A percentile compares a stretch with the other conserved stretches of the same genome.
These are phyloP conservation scores for Cacoxenus indagator DNA, from an alignment of 2,888 invertebrate genomes.

Conservation along the genomic window DNA sequence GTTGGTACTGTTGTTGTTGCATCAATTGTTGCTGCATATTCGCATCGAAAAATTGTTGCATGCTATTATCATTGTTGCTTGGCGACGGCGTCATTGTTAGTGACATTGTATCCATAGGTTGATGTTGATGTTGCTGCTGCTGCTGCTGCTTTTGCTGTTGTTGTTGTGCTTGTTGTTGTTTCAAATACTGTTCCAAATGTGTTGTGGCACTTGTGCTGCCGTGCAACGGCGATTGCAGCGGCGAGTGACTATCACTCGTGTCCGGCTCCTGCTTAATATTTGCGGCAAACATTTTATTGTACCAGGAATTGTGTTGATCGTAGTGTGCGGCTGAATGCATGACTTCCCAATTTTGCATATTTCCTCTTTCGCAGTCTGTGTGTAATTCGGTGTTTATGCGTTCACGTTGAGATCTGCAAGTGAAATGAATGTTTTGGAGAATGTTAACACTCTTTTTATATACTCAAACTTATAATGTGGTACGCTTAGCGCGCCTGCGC, in stretches of 20 bases:
- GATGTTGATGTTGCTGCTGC: conserved; percentile 48
- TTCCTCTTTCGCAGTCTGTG: conserved; percentile 30
- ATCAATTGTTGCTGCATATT: conserved; percentile 55
- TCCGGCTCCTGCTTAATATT: conserved; percentile 67
- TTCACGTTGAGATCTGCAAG: conserved; percentile 36
- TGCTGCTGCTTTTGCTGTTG: conserved; percentile 51
- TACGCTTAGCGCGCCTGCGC: conserved; percentile 62
- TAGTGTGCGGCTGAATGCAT: conserved; percentile 64
- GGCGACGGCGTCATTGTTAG: conserved; percentile 65
- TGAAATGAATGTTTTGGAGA: conserved; percentile 14
- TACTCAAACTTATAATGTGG: conserved; percentile 10
- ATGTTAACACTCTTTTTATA: neutral
- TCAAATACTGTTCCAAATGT: conserved; percentile 66
- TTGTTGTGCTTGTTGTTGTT: conserved; percentile 54
- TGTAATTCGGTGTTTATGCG: conserved; percentile 5
- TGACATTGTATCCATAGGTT: conserved; percentile 57
- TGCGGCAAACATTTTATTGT: conserved; percentile 66
- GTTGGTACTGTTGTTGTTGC: conserved; percentile 57
- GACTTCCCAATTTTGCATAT: conserved; percentile 70
- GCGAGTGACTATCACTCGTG: conserved; percentile 49
- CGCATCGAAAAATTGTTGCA: conserved; percentile 55
- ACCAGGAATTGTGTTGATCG: conserved; percentile 68
- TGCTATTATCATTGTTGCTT: conserved; percentile 56
- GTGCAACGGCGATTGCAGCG: conserved; percentile 40
- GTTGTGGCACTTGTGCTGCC: conserved; percentile 32